phyloP scores from a whole-genome alignment of 2,113 vertebrate species.

The Passer montanus region DNA sequence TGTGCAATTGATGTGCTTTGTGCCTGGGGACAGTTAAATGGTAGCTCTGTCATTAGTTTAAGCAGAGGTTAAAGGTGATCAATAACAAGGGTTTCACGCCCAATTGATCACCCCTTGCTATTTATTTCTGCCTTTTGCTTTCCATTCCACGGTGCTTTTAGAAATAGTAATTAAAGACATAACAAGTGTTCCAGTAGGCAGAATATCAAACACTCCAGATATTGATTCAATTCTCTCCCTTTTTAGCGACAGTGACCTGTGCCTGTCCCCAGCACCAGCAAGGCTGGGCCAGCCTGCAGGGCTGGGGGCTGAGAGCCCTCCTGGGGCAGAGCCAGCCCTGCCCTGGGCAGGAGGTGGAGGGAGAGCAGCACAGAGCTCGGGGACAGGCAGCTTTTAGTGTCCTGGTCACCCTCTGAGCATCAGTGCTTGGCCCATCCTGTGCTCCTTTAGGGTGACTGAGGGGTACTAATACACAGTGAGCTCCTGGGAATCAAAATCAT shows the following conservation, averaged over 20 bases:
- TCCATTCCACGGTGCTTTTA: slow-evolving; percentile 51
- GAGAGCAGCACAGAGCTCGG: accelerated
- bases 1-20: slow-evolving; percentile 79
- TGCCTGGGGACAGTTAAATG: slow-evolving; percentile 87
- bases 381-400: background rate
- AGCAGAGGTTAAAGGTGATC: slow-evolving; percentile 93
- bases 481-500: background rate
- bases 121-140: slow-evolving; percentile 74
- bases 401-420: too few relatives aligned
- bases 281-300: background rate
- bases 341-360: background rate
- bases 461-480: background rate
- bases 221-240: slow-evolving; percentile 18
- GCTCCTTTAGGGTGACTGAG: background rate
- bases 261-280: background rate
- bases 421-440: accelerated
- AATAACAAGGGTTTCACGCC: slow-evolving; percentile 88
- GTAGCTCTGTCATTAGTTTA: slow-evolving; percentile 89
- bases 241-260: background rate
- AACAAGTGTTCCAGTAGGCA: slow-evolving; percentile 58
- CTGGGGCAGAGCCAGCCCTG: background rate
- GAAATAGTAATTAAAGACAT: slow-evolving; percentile 72
- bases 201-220: slow-evolving; percentile 62
- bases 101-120: slow-evolving; percentile 84
- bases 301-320: background rate